Evolutionary conservation across 1,140 invertebrate species (phyloP).

Genomic region (Nephotettix cincticeps): DNA sequence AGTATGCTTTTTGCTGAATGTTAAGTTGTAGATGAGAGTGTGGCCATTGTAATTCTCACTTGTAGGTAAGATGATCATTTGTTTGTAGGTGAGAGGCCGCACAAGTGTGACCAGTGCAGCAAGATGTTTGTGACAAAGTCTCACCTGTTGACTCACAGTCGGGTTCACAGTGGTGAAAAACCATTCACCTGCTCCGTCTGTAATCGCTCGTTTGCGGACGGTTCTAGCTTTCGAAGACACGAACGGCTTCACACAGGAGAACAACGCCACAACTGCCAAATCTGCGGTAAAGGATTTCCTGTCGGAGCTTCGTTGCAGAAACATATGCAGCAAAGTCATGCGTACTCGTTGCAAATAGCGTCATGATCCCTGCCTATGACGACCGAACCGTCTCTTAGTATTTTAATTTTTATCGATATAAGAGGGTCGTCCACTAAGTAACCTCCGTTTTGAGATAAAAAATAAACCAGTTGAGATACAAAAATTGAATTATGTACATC

Average conservation of each 20-base stretch:
- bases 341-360: neutral
- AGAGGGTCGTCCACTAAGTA: no score
- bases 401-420: no score
- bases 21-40: neutral
- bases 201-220: constrained; percentile 23
- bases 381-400: no score
- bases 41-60: neutral
- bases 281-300: constrained; percentile 64
- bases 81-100: constrained; percentile 69
- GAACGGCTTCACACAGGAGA: constrained; percentile 70
- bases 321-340: constrained; percentile 27
- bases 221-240: constrained; percentile 51
- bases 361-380: no score
- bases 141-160: constrained; percentile 81
- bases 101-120: constrained; percentile 80
- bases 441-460: no score
- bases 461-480: no score
- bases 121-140: constrained; percentile 90
- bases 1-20: neutral
- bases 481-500: no score
- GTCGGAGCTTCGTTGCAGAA: constrained; percentile 60
- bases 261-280: constrained; percentile 66
- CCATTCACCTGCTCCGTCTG: constrained; percentile 30
- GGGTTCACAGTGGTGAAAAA: constrained; percentile 62
- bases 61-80: constrained; percentile 25